Evolutionary conservation across 2,888 invertebrate genomes (phyloP).

Genomic region (Epinotia brunnichana): DNA sequence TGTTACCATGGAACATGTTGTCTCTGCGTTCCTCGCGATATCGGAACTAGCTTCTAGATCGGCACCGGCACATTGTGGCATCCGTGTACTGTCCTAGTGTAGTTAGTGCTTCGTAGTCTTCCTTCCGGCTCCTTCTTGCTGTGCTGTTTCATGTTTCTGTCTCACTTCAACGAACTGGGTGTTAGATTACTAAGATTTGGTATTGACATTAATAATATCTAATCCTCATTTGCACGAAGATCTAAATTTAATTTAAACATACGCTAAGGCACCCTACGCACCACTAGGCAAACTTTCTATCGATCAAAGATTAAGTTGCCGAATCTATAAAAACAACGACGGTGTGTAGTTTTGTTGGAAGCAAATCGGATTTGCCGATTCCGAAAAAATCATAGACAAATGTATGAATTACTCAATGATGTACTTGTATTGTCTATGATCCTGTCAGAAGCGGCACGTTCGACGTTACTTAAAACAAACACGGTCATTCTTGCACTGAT

Average conservation of each 20-base stretch:
- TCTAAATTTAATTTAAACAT: background rate
- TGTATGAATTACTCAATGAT: no score
- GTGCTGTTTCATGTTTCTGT: constrained; percentile 36
- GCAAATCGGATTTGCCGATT: no score
- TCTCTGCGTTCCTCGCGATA: background rate
- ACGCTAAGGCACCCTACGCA: no score
- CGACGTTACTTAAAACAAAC: no score
- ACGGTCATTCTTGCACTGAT: no score
- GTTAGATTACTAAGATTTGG: constrained; percentile 10
- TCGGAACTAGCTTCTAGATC: constrained; percentile 6
- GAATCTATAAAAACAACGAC: no score
- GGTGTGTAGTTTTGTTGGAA: no score
- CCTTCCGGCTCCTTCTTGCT: constrained; percentile 6
- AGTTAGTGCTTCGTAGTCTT: constrained; percentile 31
- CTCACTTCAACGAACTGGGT: constrained; percentile 4
- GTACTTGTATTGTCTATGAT: no score
- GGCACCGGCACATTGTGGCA: constrained; percentile 6
- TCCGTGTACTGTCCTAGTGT: constrained; percentile 15
- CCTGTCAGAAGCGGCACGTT: no score
- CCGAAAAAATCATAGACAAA: no score
- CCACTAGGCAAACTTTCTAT: no score
- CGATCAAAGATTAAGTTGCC: background rate
- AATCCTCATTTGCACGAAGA: constrained; percentile 12
- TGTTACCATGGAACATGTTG: constrained; percentile 2
- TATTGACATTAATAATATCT: background rate